Conservation (phyloP, 35 echinoderm and acorn worm species). For the Strongylocentrotus purpuratus region DNA sequence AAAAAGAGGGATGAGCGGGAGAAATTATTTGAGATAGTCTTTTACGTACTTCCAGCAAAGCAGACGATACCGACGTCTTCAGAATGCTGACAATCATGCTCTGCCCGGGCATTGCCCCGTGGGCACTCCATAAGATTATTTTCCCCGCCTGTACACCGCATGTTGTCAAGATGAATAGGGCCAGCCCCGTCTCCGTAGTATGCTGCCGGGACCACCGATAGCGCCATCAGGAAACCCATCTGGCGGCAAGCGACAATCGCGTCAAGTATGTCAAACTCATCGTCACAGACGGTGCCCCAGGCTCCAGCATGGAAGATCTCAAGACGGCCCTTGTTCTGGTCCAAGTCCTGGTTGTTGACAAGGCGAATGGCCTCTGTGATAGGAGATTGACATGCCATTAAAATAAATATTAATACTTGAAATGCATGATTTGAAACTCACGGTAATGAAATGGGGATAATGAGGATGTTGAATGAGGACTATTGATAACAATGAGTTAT, state of each 20-base stretch:
- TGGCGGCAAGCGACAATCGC: conserved; percentile 65
- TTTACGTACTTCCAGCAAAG: conserved; percentile 10
- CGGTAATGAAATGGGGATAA: too few relatives aligned
- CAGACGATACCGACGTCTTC: conserved; percentile 53
- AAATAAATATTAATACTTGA: not conserved
- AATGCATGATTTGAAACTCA: not conserved
- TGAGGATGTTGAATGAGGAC: too few relatives aligned
- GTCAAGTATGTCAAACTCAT: conserved; percentile 49
- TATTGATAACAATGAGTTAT: too few relatives aligned
- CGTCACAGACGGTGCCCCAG: conserved; percentile 75
- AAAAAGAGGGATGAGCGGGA: too few relatives aligned
- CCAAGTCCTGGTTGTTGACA: conserved; percentile 6
- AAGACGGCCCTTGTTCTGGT: conserved; percentile 53
- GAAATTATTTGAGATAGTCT: too few relatives aligned
- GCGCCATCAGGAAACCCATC: conserved; percentile 50
- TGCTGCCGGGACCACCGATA: conserved; percentile 27
- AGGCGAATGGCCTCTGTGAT: conserved; percentile 26
- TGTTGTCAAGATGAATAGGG: conserved; percentile 49
- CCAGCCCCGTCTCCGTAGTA: conserved; percentile 51
- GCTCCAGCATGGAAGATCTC: conserved; percentile 56
- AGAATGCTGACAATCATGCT: not conserved
- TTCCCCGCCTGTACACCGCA: conserved; percentile 52
- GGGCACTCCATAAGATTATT: conserved; percentile 21
- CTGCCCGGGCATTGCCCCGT: not conserved
- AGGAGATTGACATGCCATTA: not conserved